Evolutionary conservation across 2,888 invertebrate species (phyloP).

Genomic region (Busseola fusca): DNA sequence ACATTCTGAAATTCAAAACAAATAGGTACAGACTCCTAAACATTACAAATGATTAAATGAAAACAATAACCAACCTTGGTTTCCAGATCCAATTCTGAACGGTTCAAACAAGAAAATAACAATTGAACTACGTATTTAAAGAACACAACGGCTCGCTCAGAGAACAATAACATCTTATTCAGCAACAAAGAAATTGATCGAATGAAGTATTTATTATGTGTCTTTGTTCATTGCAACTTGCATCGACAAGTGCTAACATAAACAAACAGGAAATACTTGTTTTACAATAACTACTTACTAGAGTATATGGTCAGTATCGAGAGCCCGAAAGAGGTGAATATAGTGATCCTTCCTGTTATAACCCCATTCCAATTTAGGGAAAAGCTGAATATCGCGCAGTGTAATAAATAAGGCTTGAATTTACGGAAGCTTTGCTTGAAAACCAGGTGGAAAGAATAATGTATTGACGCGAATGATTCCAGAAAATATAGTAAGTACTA

Average conservation of each 20-base stretch:
- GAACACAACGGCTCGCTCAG: slow-evolving; percentile 47
- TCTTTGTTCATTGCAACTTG: slow-evolving; percentile 68
- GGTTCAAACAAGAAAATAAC: slow-evolving; percentile 48
- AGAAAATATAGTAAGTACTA: not conserved
- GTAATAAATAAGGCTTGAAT: not conserved
- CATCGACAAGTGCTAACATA: slow-evolving; percentile 60
- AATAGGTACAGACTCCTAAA: slow-evolving; percentile 19
- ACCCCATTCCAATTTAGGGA: not conserved
- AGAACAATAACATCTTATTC: slow-evolving; percentile 67
- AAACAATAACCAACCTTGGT: slow-evolving; percentile 35
- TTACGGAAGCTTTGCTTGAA: slow-evolving; percentile 8
- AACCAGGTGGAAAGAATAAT: not conserved
- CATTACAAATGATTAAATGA: slow-evolving; percentile 27
- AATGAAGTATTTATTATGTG: slow-evolving; percentile 62
- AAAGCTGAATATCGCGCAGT: not conserved
- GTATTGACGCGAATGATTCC: not conserved
- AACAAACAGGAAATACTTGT: slow-evolving; percentile 68
- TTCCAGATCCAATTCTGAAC: slow-evolving; percentile 32
- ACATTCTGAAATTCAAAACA: slow-evolving; percentile 30
- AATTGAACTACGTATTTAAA: slow-evolving; percentile 51
- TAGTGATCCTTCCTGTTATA: not conserved
- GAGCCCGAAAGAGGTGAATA: too few species aligned
- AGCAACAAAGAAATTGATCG: slow-evolving; percentile 70
- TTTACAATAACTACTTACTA: slow-evolving; percentile 49
- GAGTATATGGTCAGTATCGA: slow-evolving; percentile 52